A percentile compares a stretch with the other conserved stretches of the same genome.
These are phyloP conservation scores for Pipistrellus kuhlii DNA, from an alignment of 2,797 vertebrate species.

Conservation along the genomic window DNA sequence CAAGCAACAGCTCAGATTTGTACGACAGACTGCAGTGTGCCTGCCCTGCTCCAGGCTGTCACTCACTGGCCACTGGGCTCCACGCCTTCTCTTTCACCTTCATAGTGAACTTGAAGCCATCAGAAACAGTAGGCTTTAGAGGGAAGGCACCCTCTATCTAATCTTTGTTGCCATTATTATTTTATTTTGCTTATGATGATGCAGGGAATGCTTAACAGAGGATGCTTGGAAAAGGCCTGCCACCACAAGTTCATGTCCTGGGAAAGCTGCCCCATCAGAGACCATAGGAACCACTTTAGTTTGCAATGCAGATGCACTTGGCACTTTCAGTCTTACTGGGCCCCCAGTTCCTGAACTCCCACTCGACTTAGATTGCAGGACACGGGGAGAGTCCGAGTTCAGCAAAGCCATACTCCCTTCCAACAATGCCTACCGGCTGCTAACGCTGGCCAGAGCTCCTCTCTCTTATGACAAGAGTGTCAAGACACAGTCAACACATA, in stretches of 20 bases:
- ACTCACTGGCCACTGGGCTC: neutral
- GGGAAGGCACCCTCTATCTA: neutral
- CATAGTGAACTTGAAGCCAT: neutral
- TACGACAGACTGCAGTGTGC: accelerated
- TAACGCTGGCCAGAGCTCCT: too few relatives aligned
- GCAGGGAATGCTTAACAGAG: neutral
- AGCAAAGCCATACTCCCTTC: too few relatives aligned
- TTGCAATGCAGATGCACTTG: neutral
- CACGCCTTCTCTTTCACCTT: neutral
- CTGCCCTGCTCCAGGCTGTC: neutral
- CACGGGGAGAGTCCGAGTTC: neutral
- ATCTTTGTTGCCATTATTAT: neutral
- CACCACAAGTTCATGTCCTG: neutral
- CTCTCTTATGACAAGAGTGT: too few relatives aligned
- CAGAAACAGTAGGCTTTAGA: neutral
- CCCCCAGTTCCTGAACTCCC: neutral
- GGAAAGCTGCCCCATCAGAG: neutral
- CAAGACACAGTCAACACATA: too few relatives aligned
- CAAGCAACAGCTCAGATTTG: neutral
- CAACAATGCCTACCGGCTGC: too few relatives aligned
- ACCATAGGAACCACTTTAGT: neutral
- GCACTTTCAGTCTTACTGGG: neutral
- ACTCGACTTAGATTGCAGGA: neutral
- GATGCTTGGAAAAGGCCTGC: neutral
- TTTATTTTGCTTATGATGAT: neutral